Evolutionary conservation across 2,888 invertebrate species (phyloP), one percentile per base, ranked within the genome.

Genomic region (Sinotaia quadrata): DNA sequence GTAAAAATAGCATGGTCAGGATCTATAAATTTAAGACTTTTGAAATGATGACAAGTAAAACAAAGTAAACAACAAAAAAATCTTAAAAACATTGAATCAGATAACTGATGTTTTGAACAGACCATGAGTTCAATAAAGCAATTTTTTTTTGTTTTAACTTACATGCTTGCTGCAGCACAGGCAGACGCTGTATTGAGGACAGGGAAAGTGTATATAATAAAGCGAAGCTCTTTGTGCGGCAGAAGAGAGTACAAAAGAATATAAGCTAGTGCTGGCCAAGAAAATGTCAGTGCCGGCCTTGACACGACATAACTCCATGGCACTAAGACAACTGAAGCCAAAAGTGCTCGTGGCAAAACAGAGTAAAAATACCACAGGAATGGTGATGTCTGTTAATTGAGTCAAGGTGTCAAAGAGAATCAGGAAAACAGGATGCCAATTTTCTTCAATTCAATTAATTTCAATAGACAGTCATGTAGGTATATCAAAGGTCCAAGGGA

Each of bases 311-410:
- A 94, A 77, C 93, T 90, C 76, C 86, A 37, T 0, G 88, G 87
- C n/a, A 90, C 91, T 57, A 98, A 90, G 10, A 94, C 83, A 31
- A 95, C 86, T 31, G 96, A 95, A 0, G 93, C 91, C 0, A 94
- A 94, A 86, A 99, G 91, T 0, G 96, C 95, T 67, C 98, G 91
- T 0, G 99, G 98, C 49, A 99, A 90, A 0, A 97, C 99, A 0
- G 98, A 98, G 88, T 97, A 97, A 88, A 98, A 97, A 89, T 99
- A 99, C 99, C 99, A 99, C 2, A 95, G 88, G 88, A 97, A 97
- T 69, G 98, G 98, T 8, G 75, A 75, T 27, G 87, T 88, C 84
- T 83, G 71, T 58, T 10, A 0, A 21, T 0, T 57, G 76, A 54
- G 54, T 54, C 27, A 54, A 27, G 54, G 54, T 10, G 4, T 18